phyloP scores from a whole-genome alignment of 2,888 invertebrate species.

The Notodonta ziczac region DNA sequence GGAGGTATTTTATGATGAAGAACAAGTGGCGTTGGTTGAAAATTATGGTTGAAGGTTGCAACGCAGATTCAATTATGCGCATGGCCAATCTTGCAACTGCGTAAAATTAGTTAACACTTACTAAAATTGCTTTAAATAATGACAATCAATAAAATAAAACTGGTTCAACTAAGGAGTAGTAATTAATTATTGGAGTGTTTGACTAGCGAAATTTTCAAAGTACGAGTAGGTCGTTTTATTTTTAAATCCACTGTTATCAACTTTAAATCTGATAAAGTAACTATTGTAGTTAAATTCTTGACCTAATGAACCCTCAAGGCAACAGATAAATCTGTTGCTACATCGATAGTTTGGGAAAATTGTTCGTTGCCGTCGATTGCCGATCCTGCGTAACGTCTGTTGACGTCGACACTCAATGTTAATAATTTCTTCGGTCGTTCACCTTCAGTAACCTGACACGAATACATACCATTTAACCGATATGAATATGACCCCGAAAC shows the following conservation, averaged over 20 bases:
- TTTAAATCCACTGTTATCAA: background rate
- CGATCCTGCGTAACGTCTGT: conserved; percentile 22
- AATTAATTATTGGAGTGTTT: no score
- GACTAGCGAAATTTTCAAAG: background rate
- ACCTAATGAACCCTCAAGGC: conserved; percentile 32
- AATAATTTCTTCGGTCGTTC: conserved; percentile 56
- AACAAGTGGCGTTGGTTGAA: no score
- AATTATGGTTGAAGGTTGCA: no score
- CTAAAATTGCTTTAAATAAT: no score
- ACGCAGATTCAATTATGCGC: no score
- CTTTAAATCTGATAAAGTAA: background rate
- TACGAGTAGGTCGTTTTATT: background rate
- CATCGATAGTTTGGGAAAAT: conserved; percentile 28
- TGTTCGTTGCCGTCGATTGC: conserved; percentile 26
- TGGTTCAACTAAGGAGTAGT: no score
- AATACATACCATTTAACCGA: conserved; percentile 68
- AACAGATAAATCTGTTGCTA: conserved; percentile 21
- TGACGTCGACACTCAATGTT: conserved; percentile 15
- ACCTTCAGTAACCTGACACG: conserved; percentile 70
- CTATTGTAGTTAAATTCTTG: conserved; percentile 22
- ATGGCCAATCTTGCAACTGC: no score
- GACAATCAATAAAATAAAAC: no score
- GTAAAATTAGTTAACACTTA: no score
- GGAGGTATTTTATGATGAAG: no score
- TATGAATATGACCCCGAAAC: conserved; percentile 73